A percentile compares a stretch with the other conserved stretches of the same genome.
phyloP scores from a whole-genome alignment of 2,888 invertebrate genomes.

The Epistrophella euchroma region DNA sequence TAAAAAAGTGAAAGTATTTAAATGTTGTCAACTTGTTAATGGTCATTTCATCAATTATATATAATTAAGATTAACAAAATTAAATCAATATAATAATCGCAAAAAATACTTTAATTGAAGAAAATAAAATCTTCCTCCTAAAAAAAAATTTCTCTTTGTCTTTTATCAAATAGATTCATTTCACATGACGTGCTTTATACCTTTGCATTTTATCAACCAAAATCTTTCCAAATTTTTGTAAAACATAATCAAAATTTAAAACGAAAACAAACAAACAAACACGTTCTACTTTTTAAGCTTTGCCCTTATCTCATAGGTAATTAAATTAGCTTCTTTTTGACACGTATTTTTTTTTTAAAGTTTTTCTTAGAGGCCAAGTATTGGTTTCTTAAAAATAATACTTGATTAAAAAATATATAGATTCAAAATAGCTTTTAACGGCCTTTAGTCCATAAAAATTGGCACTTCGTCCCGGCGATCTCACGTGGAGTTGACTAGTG shows the following conservation, averaged over 20 bases:
- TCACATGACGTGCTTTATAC: constrained; percentile 40
- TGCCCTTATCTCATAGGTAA: constrained; percentile 51
- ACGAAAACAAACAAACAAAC: constrained; percentile 9
- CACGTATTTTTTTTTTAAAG: background rate
- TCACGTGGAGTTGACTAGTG: too few relatives aligned
- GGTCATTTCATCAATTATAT: background rate
- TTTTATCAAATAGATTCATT: too few relatives aligned
- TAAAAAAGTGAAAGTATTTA: background rate
- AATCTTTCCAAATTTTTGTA: background rate
- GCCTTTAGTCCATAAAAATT: too few relatives aligned
- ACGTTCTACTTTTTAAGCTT: constrained; percentile 44
- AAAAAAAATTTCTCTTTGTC: background rate
- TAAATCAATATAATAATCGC: background rate
- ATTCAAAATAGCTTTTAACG: too few relatives aligned
- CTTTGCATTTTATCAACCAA: constrained; percentile 9
- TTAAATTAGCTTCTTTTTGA: constrained; percentile 38
- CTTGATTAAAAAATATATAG: too few relatives aligned
- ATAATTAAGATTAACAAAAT: background rate
- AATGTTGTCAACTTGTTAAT: background rate
- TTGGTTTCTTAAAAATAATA: background rate
- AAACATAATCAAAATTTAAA: constrained; percentile 8
- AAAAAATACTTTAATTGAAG: background rate
- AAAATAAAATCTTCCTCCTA: background rate
- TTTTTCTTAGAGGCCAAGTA: background rate
- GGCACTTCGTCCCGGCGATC: too few relatives aligned